phyloP scores from a whole-genome alignment of 2,797 vertebrate species.

The Neopelma chrysocephalum region DNA sequence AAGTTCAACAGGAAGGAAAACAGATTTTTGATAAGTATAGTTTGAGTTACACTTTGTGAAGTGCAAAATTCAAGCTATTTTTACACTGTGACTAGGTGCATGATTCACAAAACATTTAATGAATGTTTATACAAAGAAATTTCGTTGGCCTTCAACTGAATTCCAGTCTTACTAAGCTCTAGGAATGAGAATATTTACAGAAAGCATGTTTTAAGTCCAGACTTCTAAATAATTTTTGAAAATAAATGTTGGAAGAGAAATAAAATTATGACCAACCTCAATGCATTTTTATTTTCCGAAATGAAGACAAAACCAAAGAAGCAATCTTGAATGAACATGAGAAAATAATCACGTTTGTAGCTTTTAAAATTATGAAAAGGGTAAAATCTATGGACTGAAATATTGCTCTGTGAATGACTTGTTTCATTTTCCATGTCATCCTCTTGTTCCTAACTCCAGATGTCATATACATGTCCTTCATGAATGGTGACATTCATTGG shows the following conservation, averaged over 20 bases:
- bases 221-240: background rate
- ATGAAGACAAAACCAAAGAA: background rate
- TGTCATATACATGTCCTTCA: background rate
- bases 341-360: background rate
- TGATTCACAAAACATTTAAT: background rate
- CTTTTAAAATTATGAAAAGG: background rate
- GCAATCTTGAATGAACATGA: background rate
- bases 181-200: background rate
- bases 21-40: background rate
- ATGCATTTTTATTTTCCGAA: background rate
- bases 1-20: background rate
- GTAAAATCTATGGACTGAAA: background rate
- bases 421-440: background rate
- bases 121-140: background rate
- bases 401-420: background rate
- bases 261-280: background rate
- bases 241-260: background rate
- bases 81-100: background rate
- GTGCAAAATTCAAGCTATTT: background rate
- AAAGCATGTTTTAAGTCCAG: background rate
- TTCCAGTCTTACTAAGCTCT: background rate
- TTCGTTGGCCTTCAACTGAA: background rate
- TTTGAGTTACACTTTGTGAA: background rate
- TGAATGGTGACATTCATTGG: background rate
- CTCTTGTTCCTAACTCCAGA: background rate